These are phyloP conservation scores for Cervus canadensis DNA, from an alignment of 2,113 vertebrate genomes.

Conservation along the genomic window DNA sequence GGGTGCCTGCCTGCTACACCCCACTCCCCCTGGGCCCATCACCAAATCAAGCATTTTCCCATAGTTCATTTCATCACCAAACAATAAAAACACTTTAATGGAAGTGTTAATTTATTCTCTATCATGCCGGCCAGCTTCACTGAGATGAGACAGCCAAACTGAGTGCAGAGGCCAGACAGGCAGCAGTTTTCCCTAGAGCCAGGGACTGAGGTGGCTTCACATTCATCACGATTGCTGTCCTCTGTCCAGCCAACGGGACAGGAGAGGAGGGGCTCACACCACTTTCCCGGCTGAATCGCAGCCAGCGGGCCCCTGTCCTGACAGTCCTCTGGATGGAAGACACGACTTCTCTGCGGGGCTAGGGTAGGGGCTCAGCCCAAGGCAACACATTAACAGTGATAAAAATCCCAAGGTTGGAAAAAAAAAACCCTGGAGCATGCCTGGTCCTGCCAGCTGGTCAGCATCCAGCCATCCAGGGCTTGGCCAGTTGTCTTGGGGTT, in stretches of 20 bases:
- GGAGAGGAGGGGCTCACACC: neutral
- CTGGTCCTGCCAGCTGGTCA: neutral
- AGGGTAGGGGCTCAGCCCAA: neutral
- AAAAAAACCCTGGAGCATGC: neutral
- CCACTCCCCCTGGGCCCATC: neutral
- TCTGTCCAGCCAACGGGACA: neutral
- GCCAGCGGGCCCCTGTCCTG: neutral
- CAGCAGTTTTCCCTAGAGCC: neutral
- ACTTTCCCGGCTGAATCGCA: neutral
- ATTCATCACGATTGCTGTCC: neutral
- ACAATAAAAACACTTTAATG: neutral
- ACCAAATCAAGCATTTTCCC: neutral
- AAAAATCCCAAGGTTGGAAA: neutral
- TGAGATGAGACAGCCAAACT: neutral
- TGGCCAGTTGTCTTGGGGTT: neutral
- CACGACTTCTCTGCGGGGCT: neutral
- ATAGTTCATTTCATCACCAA: neutral
- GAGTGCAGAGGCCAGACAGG: neutral
- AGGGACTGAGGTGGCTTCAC: neutral
- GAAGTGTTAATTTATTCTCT: neutral
- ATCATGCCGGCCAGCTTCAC: neutral
- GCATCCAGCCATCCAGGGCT: neutral
- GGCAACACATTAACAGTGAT: neutral
- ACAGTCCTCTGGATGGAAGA: neutral
- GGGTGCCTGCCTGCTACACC: fast-evolving